phyloP scores from a whole-genome alignment of 2,888 invertebrate species.

The Lamellibrachia columna region DNA sequence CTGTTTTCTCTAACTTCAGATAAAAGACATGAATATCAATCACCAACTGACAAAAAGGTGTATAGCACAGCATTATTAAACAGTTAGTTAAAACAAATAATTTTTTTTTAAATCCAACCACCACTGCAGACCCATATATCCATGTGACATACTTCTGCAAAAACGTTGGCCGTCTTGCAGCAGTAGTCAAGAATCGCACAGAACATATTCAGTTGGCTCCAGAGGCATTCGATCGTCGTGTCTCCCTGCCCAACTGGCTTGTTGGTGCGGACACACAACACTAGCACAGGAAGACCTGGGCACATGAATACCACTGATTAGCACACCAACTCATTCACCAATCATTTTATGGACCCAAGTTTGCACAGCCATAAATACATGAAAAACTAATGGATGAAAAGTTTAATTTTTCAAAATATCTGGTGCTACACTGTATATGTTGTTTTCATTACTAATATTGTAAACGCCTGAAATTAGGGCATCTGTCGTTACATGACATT shows the following conservation, averaged over 20 bases:
- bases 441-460: too few species aligned
- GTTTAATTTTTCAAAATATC: too few species aligned
- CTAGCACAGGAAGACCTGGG: background rate
- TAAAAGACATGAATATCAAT: background rate
- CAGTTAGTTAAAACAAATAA: too few species aligned
- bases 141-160: conserved; percentile 38
- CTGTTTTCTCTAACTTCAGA: background rate
- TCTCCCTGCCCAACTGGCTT: background rate
- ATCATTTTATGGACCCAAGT: too few species aligned
- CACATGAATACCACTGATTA: background rate
- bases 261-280: conserved; percentile 14
- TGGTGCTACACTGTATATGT: too few species aligned
- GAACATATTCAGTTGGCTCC: conserved; percentile 42
- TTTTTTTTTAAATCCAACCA: too few species aligned
- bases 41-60: too few species aligned
- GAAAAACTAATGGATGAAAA: too few species aligned
- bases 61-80: too few species aligned
- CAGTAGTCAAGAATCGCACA: conserved; percentile 43
- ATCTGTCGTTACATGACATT: background rate
- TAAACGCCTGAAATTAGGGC: too few species aligned
- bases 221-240: conserved; percentile 31
- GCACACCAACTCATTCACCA: background rate
- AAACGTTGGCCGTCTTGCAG: conserved; percentile 40
- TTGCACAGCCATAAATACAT: too few species aligned
- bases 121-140: background rate